These are phyloP conservation scores for Somateria mollissima DNA, from an alignment of 2,797 vertebrate genomes.

Conservation along the genomic window DNA sequence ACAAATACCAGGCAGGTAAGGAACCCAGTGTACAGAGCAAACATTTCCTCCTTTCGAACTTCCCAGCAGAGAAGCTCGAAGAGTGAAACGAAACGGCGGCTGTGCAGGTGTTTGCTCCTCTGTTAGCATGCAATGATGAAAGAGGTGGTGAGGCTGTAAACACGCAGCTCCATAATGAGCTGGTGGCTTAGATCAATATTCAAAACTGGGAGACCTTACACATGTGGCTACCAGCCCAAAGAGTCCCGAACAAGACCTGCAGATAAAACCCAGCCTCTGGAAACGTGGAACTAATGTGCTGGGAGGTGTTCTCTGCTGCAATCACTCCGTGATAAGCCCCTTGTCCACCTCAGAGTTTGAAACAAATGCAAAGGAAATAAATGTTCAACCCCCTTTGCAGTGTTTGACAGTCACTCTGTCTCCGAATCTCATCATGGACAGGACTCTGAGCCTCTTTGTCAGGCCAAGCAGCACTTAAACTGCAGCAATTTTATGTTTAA, in stretches of 20 bases:
- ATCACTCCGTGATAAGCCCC: background rate
- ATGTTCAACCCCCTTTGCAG: background rate
- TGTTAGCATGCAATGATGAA: background rate
- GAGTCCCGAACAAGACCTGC: background rate
- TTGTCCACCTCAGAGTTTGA: background rate
- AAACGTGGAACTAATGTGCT: background rate
- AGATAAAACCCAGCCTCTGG: background rate
- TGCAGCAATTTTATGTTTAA: background rate
- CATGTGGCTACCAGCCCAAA: background rate
- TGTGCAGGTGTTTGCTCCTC: background rate
- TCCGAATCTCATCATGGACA: background rate
- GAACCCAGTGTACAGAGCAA: background rate
- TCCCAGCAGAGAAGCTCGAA: background rate
- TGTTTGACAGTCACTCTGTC: background rate
- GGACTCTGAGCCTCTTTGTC: background rate
- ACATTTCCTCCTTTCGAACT: background rate
- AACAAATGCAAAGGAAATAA: background rate
- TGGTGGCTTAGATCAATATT: background rate
- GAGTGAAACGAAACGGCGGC: background rate
- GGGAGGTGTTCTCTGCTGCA: background rate
- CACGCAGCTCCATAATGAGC: background rate
- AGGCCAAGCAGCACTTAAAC: background rate
- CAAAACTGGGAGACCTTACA: background rate
- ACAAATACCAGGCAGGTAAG: background rate
- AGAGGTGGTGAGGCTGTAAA: background rate